phyloP scores from a whole-genome alignment of 2,797 vertebrate species.

The Acrocephalus scirpaceus region DNA sequence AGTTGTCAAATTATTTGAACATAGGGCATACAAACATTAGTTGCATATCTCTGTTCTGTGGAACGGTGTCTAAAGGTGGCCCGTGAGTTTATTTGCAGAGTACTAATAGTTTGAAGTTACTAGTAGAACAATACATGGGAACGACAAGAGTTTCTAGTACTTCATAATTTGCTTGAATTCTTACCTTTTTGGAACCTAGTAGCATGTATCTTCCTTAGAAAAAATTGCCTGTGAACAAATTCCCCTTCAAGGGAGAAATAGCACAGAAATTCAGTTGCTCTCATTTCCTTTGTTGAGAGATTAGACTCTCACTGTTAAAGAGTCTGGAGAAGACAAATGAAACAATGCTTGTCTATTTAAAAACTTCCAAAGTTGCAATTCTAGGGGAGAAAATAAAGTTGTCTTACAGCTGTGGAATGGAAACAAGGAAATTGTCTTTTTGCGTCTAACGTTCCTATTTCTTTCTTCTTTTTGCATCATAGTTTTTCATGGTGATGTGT shows the following conservation, averaged over 20 bases:
- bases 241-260: not conserved
- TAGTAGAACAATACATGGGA: not conserved
- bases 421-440: not conserved
- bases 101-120: not conserved
- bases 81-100: not conserved
- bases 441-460: conserved; percentile 19
- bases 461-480: conserved; percentile 19
- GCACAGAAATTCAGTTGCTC: not conserved
- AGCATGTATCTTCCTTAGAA: not conserved
- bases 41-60: not conserved
- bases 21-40: not conserved
- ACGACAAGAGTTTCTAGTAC: not conserved
- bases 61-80: not conserved
- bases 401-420: not conserved
- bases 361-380: not conserved
- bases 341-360: not conserved
- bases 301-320: not conserved
- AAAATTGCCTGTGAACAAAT: not conserved
- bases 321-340: not conserved
- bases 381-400: not conserved
- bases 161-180: not conserved
- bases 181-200: not conserved
- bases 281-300: not conserved
- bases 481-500: conserved; percentile 94
- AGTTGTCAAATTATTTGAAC: not conserved